Evolutionary conservation across 92 coral and sea anemone genomes (phyloP), one percentile per base, ranked within the genome.

Genomic region (Phenganax subtilis): DNA sequence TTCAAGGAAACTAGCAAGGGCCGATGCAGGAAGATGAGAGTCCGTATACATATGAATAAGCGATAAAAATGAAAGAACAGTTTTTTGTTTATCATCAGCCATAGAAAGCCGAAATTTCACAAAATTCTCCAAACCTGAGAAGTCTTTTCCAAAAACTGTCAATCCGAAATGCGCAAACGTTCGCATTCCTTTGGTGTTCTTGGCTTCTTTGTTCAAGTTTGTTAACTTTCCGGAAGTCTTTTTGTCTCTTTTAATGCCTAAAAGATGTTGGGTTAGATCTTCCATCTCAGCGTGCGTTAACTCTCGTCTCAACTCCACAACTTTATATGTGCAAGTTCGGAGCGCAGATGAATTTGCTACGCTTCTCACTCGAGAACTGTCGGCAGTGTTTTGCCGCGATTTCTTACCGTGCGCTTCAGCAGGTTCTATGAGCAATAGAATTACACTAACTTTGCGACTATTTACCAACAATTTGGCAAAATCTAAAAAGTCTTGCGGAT

Each of bases 81-180:
- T 76, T 52, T 72, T 77, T 56, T 90, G 90, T 82, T 76, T 62
- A 29, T 90, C 90, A 79, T 75, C 56, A 25, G 91, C 89, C 71
- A 80, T 82, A 10, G 27, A 54, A 51, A 90, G 81, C 52, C 94
- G 83, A 70, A 69, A 77, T 15, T 1, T 16, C 9, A 90, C 94
- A 78, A 80, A 90, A 20, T 82, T 58, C 30, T 9, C n/a, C 11
- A 90, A 75, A 5, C 87, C 91, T 6, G 79, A 9, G 54, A 86
- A 90, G 27, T 86, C 75, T 54, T 55, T 86, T 11, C 94, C 91
- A 84, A 90, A 90, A 55, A 73, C 91, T 2, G 91, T 87, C 12
- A 90, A 86, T 57, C 94, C 88, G 51, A 90, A 89, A 59, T 82
- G 57, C 20, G 91, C 90, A 72, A 90, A 90, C 68, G 89, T 90